phyloP scores from a whole-genome alignment of 37 sponge, comb jelly and placozoan genomes.

The Beroe forskalii region DNA sequence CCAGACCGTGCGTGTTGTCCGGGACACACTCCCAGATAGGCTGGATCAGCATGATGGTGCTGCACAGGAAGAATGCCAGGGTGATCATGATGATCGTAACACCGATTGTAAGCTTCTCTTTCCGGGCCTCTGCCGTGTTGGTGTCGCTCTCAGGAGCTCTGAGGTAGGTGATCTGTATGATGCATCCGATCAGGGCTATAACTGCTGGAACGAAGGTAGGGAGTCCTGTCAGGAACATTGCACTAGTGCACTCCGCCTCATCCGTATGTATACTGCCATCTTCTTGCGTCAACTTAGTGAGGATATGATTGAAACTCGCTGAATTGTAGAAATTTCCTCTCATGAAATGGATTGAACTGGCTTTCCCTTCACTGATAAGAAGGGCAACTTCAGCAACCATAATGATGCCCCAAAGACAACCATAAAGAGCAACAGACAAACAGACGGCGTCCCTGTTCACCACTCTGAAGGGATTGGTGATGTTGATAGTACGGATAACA shows the following conservation, averaged over 20 bases:
- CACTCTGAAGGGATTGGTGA: background rate
- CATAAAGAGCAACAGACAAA: background rate
- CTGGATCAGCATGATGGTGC: background rate
- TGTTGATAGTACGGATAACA: constrained; percentile 32
- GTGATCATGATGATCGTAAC: background rate
- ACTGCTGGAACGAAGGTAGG: background rate
- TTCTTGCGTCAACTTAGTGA: background rate
- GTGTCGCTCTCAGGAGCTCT: background rate
- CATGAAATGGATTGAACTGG: no score
- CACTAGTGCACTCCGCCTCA: background rate
- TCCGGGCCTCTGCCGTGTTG: background rate
- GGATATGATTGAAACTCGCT: constrained; percentile 13
- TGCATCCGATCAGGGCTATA: background rate
- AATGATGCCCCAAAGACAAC: no score
- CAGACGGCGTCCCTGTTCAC: background rate
- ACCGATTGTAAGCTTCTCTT: background rate
- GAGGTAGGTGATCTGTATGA: background rate
- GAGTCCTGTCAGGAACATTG: background rate
- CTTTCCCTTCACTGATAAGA: no score
- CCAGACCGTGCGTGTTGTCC: background rate
- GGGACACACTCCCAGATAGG: background rate
- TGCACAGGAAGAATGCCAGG: background rate
- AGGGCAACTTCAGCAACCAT: no score
- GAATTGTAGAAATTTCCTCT: background rate
- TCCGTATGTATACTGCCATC: background rate